Evolutionary conservation across 2,888 invertebrate species (phyloP), one percentile per base, ranked within the genome.

Genomic region (Pristionchus japonicus): DNA sequence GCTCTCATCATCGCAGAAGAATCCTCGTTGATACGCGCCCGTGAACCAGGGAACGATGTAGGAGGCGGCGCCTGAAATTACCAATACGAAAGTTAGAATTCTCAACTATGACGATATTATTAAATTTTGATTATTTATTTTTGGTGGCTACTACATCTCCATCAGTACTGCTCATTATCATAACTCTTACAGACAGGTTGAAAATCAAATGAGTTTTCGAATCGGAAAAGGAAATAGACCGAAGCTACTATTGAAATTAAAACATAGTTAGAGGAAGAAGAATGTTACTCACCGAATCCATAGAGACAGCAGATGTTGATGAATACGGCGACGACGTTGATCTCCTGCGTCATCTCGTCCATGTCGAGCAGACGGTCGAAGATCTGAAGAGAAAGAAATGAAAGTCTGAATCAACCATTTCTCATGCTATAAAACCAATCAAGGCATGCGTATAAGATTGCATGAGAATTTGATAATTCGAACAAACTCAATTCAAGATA

Each of bases 1-100:
- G 49, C 89, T 88, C 57, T 92, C 91, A 86, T 92, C 92, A 70
- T 91, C 91, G 74, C 92, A 92, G 87, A 91, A 92, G 86, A 92
- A 92, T 23, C 92, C 92, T 37, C 91, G 89, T 57, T 89, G 89
- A 34, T 87, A 89, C 17, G 89, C 88, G 34, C 92, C 92, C 31
- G 89, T 87, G 11, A 89, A 80, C 15, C 82, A 88, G 2, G 92
- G 91, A n/a, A 92, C 67, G 49, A 90, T 89, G 27, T 89, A 86
- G 17, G 89, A 87, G n/a, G 88, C 83, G 17, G 89, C 90, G 20
- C 89, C 92, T 92, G 89, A 88, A n/a, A n/a, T n/a, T n/a, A n/a
- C n/a, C n/a, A n/a, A n/a, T n/a, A n/a, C n/a, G n/a, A n/a, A n/a
- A n/a, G n/a, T n/a, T n/a, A n/a, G n/a, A n/a, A n/a, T n/a, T n/a